Conservation (phyloP, 2,113 vertebrate genomes). For the Chunga burmeisteri region DNA sequence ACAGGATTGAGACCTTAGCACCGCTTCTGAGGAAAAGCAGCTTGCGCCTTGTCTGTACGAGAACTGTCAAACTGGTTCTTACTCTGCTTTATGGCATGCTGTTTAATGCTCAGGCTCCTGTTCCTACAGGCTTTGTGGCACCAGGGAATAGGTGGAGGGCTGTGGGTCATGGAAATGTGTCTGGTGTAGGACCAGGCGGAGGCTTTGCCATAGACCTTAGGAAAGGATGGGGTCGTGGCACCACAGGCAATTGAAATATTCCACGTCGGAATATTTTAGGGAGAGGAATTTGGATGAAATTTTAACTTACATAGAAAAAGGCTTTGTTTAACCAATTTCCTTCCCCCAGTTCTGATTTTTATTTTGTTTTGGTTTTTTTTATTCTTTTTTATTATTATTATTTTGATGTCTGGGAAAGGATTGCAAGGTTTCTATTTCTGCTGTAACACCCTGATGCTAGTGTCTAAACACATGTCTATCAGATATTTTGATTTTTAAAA, state of each 20-base stretch:
- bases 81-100: background rate
- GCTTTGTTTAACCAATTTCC: background rate
- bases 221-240: background rate
- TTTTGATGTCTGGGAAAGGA: background rate
- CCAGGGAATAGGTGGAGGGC: background rate
- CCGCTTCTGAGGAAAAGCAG: background rate
- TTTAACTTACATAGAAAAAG: background rate
- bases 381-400: background rate
- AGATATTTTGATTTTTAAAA: background rate
- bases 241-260: background rate
- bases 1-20: background rate
- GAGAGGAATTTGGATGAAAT: background rate
- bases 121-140: background rate
- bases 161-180: background rate
- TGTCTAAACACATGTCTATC: background rate
- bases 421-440: background rate
- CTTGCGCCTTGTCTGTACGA: background rate
- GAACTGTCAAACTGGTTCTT: background rate
- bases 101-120: background rate
- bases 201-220: fast-evolving
- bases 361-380: background rate
- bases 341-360: background rate
- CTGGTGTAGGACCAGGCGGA: background rate
- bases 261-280: background rate
- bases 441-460: background rate